Evolutionary conservation across 1,140 invertebrate species (phyloP), one percentile per base, ranked within the genome.

Genomic region (Colletes latitarsis): DNA sequence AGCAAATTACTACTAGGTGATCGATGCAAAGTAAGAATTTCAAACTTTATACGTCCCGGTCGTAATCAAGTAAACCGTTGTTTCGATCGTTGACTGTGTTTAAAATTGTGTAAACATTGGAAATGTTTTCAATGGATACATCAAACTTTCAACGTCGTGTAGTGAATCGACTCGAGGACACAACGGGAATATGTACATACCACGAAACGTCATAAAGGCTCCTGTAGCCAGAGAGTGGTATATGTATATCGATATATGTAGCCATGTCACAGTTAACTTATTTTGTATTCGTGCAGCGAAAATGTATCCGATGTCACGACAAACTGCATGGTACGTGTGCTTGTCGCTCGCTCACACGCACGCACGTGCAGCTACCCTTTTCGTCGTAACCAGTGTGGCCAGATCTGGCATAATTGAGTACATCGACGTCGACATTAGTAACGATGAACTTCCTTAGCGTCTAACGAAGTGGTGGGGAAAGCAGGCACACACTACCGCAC

Each of bases 111-210:
- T 84, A 84, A 85, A 81, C 74, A 81, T 19, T 62, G 73, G 39
- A 21, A 64, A 69, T 41, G 69, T 17, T 19, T 41, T 49, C 41
- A 72, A 63, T 72, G 78, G 66, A 30, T 60, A 60, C 71, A 62
- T 84, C 67, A 15, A 70, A 81, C 30, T 77, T 85, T 57, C 71
- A 52, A 81, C 70, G 57, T 81, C 19, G 71, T 49, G 41, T 15
- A 39, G 14, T 30, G 60, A 73, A 82, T 68, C 63, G 64, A 77
- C 15, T 73, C 73, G 85, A 85, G 84, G 84, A 70, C 83, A n/a
- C 3, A 75, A 43, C n/a, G 30, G 41, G 53, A 75, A 75, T 46
- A 30, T 8, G 30, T 75, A 43, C 55, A 67, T 74, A 74, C 71
- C 14, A 58, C 3, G 62, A 41, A 60, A 75, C 15, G 71, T 75